Conservation (phyloP, 2,113 vertebrate genomes). For the Verasper variegatus region DNA sequence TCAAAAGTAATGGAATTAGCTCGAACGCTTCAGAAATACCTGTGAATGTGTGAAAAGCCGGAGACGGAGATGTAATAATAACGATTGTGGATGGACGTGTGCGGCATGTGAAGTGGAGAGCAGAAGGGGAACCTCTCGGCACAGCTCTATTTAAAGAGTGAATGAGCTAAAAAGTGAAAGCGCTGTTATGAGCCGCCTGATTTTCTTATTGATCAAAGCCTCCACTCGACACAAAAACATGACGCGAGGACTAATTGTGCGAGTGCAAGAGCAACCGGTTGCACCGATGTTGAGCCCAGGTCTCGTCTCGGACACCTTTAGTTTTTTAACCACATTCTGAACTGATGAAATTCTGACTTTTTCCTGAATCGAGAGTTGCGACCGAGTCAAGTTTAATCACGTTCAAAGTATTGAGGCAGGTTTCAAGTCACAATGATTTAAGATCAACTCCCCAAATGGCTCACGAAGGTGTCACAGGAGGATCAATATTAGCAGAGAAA, state of each 20-base stretch:
- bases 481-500: constrained; percentile 2
- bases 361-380: neutral
- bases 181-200: neutral
- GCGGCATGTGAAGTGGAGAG: constrained; percentile 19
- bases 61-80: constrained; percentile 38
- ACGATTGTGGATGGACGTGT: constrained; percentile 26
- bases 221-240: constrained; percentile 32
- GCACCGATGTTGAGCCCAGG: constrained; percentile 10
- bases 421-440: constrained; percentile 9
- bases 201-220: constrained; percentile 62
- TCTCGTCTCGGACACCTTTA: constrained; percentile 2
- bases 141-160: constrained; percentile 19
- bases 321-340: neutral
- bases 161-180: constrained; percentile 34
- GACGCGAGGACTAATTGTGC: constrained; percentile 11
- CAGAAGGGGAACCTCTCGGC: neutral
- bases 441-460: neutral
- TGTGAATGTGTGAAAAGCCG: constrained; percentile 31
- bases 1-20: constrained; percentile 56
- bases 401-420: constrained; percentile 3
- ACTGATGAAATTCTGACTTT: constrained; percentile 14
- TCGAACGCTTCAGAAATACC: constrained; percentile 43
- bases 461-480: neutral
- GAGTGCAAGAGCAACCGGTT: constrained; percentile 5
- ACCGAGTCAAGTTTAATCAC: neutral